Percentiles rank a stretch among this genome's conserved stretches.
phyloP scores from a whole-genome alignment of 2,888 invertebrate genomes.

The Stenchaetothrips biformis region DNA sequence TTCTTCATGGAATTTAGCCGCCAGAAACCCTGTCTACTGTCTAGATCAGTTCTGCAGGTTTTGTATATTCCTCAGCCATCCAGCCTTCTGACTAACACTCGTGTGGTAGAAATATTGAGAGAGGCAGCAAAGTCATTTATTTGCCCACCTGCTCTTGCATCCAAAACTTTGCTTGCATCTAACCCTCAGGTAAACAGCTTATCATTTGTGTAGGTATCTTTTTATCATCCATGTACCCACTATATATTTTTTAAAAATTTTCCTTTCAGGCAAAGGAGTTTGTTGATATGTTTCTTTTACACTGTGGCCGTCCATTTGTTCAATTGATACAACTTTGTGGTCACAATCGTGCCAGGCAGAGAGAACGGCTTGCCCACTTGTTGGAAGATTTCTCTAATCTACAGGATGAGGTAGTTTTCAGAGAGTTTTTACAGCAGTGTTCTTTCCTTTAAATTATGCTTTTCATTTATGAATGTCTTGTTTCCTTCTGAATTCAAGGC shows the following conservation, averaged over 20 bases:
- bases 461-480: constrained; percentile 28
- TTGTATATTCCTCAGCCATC: constrained; percentile 59
- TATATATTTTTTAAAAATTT: not conserved
- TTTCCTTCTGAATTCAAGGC: constrained; percentile 54
- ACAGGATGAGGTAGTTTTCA: constrained; percentile 56
- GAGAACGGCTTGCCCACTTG: constrained; percentile 85
- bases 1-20: constrained; percentile 92
- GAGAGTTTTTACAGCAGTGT: not conserved
- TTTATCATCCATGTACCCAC: not conserved
- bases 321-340: constrained; percentile 84
- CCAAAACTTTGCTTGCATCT: constrained; percentile 62
- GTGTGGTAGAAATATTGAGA: constrained; percentile 72
- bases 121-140: constrained; percentile 85
- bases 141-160: constrained; percentile 79
- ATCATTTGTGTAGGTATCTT: not conserved
- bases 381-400: constrained; percentile 85
- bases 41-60: constrained; percentile 82
- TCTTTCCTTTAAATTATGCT: not conserved
- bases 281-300: constrained; percentile 81
- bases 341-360: constrained; percentile 89
- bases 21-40: constrained; percentile 82
- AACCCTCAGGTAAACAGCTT: constrained; percentile 56
- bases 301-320: constrained; percentile 81
- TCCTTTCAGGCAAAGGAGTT: constrained; percentile 67
- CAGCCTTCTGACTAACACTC: constrained; percentile 56